Evolutionary conservation across 2,113 vertebrate species (phyloP).

Genomic region (Marcusenius ussheri): DNA sequence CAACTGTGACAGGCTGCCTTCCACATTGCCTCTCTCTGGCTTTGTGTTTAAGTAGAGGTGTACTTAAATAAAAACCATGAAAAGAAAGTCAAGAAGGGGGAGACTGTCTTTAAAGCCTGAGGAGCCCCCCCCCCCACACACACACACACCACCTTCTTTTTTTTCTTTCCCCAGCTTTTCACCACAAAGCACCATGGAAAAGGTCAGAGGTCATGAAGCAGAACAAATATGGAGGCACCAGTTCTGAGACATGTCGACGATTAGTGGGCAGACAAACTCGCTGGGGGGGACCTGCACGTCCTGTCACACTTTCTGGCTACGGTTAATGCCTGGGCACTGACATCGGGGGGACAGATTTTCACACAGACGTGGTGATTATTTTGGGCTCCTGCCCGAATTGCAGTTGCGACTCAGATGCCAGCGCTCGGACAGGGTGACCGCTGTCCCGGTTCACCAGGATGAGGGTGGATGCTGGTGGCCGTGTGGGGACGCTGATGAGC

Average conservation of each 20-base stretch:
- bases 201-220: conserved; percentile 33
- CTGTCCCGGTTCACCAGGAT: neutral
- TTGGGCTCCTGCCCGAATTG: neutral
- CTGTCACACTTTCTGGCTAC: neutral
- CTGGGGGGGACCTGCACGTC: neutral
- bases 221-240: conserved; percentile 35
- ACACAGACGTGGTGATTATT: neutral
- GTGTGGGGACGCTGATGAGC: neutral
- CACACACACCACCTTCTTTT: neutral
- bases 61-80: neutral
- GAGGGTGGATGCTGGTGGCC: neutral
- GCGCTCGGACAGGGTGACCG: neutral
- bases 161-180: neutral
- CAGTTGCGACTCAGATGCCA: neutral
- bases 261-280: neutral
- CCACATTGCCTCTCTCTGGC: neutral
- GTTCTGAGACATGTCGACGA: conserved; percentile 14
- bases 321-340: neutral
- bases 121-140: neutral
- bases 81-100: neutral
- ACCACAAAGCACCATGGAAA: conserved; percentile 12
- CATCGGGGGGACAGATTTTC: neutral
- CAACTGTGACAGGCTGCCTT: neutral
- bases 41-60: neutral
- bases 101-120: neutral